Percentiles rank a stretch among this genome's conserved stretches.
phyloP scores from a whole-genome alignment of 2,888 invertebrate species.

The Xylophagus ater region DNA sequence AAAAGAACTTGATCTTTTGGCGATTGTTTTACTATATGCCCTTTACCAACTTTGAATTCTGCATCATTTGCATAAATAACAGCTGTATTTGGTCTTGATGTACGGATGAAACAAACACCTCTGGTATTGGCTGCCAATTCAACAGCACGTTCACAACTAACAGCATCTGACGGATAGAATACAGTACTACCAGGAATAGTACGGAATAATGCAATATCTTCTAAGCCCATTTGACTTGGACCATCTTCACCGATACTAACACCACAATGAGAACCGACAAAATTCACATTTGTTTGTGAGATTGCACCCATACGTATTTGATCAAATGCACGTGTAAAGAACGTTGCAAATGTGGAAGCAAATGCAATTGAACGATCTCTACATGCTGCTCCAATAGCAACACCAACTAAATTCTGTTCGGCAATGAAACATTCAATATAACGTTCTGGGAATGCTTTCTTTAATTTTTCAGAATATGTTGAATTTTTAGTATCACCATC shows the following conservation, averaged over 20 bases:
- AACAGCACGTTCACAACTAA: conserved; percentile 85
- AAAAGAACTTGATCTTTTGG: conserved; percentile 70
- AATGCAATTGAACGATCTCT: conserved; percentile 88
- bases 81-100: conserved; percentile 81
- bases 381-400: conserved; percentile 90
- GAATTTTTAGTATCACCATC: conserved; percentile 99
- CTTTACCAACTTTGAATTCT: conserved; percentile 65
- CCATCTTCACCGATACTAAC: conserved; percentile 98
- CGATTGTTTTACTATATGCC: conserved; percentile 67
- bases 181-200: conserved; percentile 71
- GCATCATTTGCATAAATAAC: conserved; percentile 81
- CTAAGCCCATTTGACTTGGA: conserved; percentile 99
- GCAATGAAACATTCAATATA: conserved; percentile 99
- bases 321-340: conserved; percentile 93
- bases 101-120: conserved; percentile 92
- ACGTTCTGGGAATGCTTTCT: conserved; percentile 54
- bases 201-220: conserved; percentile 93
- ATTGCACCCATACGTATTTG: conserved; percentile 99
- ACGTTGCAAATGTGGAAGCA: conserved; percentile 94
- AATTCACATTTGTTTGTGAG: conserved; percentile 94
- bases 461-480: conserved; percentile 88
- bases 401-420: conserved; percentile 95
- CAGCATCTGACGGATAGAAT: conserved; percentile 84
- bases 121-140: conserved; percentile 92
- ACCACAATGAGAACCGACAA: conserved; percentile 94